These are phyloP conservation scores for Pseudomyrmex concolor DNA, from an alignment of 1,140 invertebrate species.

Conservation along the genomic window DNA sequence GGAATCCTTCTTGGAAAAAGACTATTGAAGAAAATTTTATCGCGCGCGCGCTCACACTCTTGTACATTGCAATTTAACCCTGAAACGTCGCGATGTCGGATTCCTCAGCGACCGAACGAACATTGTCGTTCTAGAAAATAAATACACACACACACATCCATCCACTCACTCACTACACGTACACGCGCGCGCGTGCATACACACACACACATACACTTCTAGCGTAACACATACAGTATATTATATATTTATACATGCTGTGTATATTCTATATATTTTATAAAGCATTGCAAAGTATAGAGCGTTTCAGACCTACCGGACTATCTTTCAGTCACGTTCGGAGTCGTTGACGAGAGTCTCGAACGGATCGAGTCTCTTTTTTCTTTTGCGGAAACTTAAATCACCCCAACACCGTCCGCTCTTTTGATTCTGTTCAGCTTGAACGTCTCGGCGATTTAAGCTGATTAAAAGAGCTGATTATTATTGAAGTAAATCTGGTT, in stretches of 20 bases:
- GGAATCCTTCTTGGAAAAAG: conserved; percentile 2
- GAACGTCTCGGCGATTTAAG: not conserved
- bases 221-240: conserved; percentile 14
- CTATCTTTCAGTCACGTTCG: conserved; percentile 38
- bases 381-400: not conserved
- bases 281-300: conserved; percentile 54
- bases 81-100: conserved; percentile 35
- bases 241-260: conserved; percentile 32
- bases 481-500: conserved; percentile 8
- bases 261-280: conserved; percentile 69
- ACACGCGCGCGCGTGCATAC: not conserved
- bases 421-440: conserved; percentile 8
- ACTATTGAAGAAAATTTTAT: conserved; percentile 50
- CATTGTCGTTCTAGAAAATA: conserved; percentile 38
- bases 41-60: conserved; percentile 39
- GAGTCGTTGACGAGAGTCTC: not conserved
- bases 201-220: not conserved
- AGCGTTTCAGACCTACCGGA: conserved; percentile 57
- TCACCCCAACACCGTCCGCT: conserved; percentile 4
- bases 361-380: not conserved
- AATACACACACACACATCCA: conserved; percentile 30
- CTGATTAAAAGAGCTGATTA: conserved; percentile 5
- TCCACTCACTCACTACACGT: not conserved
- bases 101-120: conserved; percentile 33
- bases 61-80: conserved; percentile 61